Evolutionary conservation across 1,140 invertebrate genomes (phyloP).

Genomic region (Sesamia nonagrioides): DNA sequence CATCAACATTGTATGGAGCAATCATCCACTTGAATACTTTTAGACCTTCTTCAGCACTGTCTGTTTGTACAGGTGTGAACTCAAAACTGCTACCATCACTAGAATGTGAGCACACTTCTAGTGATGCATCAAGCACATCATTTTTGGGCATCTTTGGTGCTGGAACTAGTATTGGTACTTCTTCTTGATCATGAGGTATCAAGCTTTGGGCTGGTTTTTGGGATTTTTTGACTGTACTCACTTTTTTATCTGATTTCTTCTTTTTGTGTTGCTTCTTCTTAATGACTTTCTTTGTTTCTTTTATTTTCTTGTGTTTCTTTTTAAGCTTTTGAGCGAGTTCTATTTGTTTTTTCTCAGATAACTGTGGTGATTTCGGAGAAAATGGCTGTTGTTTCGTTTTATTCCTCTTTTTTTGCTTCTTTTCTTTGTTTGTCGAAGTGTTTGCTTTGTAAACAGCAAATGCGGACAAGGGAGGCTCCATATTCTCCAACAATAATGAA

Average conservation of each 20-base stretch:
- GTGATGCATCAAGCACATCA: neutral
- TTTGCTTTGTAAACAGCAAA: constrained; percentile 77
- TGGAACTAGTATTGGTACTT: constrained; percentile 62
- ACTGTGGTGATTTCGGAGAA: constrained; percentile 48
- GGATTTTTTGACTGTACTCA: constrained; percentile 25
- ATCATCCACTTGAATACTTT: constrained; percentile 92
- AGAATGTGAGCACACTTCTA: constrained; percentile 59
- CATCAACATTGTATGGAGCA: constrained; percentile 88
- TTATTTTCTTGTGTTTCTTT: constrained; percentile 66
- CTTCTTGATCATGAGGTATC: neutral
- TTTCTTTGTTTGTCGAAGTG: constrained; percentile 62
- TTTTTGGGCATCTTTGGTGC: neutral
- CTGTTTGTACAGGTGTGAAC: constrained; percentile 84
- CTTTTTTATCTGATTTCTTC: constrained; percentile 61
- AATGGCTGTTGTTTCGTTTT: constrained; percentile 32
- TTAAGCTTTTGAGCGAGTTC: constrained; percentile 69
- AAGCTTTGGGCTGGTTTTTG: constrained; percentile 49
- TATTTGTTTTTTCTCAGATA: constrained; percentile 57
- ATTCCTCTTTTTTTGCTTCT: constrained; percentile 69
- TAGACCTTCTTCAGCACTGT: constrained; percentile 88
- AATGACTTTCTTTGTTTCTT: constrained; percentile 69
- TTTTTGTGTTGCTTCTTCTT: constrained; percentile 77
- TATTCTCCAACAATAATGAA: constrained; percentile 48
- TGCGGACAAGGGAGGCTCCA: constrained; percentile 77
- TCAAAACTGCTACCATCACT: constrained; percentile 63